A percentile compares a stretch with the other conserved stretches of the same genome.
Evolutionary conservation across 2,113 vertebrate species (phyloP).

Genomic region (Himantopus leucocephalus): DNA sequence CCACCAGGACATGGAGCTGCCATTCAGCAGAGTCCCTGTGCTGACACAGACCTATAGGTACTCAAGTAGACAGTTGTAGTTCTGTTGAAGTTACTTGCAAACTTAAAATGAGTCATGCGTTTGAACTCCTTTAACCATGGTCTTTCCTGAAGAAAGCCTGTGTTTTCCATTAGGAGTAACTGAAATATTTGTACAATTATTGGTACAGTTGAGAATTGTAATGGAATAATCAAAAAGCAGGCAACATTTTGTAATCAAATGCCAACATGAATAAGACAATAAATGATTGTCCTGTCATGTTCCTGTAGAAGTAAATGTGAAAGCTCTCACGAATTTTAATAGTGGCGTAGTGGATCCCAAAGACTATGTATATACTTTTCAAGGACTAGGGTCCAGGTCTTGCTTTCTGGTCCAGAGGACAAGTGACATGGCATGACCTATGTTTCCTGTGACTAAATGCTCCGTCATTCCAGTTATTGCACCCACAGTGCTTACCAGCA

Average conservation of each 20-base stretch:
- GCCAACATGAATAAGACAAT: not conserved
- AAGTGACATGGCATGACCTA: not conserved
- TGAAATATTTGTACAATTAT: not conserved
- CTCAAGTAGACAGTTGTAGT: not conserved
- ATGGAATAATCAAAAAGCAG: not conserved
- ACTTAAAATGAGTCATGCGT: not conserved
- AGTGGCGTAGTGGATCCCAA: not conserved
- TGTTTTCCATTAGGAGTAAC: not conserved
- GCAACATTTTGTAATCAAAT: not conserved
- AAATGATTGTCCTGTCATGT: not conserved
- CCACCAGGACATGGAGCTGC: not conserved
- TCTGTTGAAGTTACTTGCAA: not conserved
- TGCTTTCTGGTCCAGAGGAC: not conserved
- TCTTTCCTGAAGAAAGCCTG: not conserved
- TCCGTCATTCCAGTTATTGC: not conserved
- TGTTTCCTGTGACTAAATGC: not conserved
- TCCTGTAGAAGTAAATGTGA: not conserved
- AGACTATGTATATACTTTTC: rapidly evolving
- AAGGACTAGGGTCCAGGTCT: not conserved
- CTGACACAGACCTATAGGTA: not conserved
- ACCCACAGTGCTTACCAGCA: not conserved
- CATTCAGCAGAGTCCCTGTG: not conserved
- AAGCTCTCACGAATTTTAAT: not conserved
- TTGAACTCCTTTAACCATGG: not conserved
- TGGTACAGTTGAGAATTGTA: not conserved